Evolutionary conservation across 2,797 vertebrate genomes (phyloP), one percentile per base, ranked within the genome.

Genomic region (Rachycentron canadum): DNA sequence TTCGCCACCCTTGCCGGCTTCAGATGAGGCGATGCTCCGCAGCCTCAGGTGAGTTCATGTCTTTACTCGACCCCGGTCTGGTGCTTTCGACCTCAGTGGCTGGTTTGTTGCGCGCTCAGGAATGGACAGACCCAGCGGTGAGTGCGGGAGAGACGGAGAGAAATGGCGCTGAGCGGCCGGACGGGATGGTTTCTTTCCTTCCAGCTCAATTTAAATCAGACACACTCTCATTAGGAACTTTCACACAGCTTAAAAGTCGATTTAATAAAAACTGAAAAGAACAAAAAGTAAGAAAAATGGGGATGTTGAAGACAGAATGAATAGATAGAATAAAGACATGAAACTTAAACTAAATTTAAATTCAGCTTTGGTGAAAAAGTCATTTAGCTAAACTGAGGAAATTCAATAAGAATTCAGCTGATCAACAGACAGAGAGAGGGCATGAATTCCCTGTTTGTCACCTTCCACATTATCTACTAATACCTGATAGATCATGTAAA

Each of bases 11-110:
- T 60, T 16, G 36, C 9, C n/a, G 28, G 58, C 70, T 55, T 50
- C 58, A 59, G 43, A 21, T 49, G 68, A 57, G 34, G 34, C 21
- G 34, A 66, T 50, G 57, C 16, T 78, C 43, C 13, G 41, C 61
- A 5, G 47, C 41, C 63, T 40, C 69, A 69, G 76, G 85, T 87
- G 83, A 78, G 75, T 83, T 43, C 45, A 62, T 5, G n/a, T 69
- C 55, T 41, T 55, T 53, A 30, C 30, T 69, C 50, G 7, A n/a
- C 56, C 19, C 3, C 11, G 40, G 11, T 32, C 16, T 60, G 40
- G 0, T 43, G 58, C 21, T 28, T 52, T 30, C 63, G 19, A 59
- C n/a, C 32, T 45, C 69, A 60, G 56, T n/a, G 69, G 19, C 3
- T 25, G 55, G 61, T 11, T 41, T 50, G 12, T 56, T 50, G 12